Base-by-base conservation (phyloP, 2,888 invertebrate genomes). In the Cheilosia soror region DNA sequence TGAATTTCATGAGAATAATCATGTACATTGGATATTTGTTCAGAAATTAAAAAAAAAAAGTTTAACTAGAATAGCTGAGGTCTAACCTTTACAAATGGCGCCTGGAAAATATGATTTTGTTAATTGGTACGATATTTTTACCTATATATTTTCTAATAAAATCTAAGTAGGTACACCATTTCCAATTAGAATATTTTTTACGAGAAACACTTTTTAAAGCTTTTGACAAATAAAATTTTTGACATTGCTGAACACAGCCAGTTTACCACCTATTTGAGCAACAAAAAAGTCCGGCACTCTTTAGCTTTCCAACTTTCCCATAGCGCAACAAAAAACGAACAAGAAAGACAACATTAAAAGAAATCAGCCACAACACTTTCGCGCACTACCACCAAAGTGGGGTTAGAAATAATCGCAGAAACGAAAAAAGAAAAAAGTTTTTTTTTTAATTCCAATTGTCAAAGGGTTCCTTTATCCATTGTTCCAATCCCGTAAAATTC, bases 381-480 rank as follows among this genome's bases (percentile, higher is more conserved):
- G 75, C 84, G 84, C 84, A 84, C 80, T 84, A 80, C 75, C 80
- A 80, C 84, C 49, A 80, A 80, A 80, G 84, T 84, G 84, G 80
- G 84, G 80, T 84, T 84, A 84, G 84, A 84, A 84, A 80, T 71
- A 79, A 84, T 84, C 65, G 75, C 75, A 69, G 25, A 62, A 63
- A 62, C 51, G 44, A 53, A 29, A 78, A 62, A 77, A 57, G 63
- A 40, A 55, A 51, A 47, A 51, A 62, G 37, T 42, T 37, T 72
- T 42, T 42, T 42, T 63, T 72, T 72, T 47, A 49, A 81, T 85
- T 85, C 76, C 85, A 68, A 81, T 81, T 85, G 85, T 85, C 85
- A 85, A 72, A 85, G 81, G 69, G 85, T 85, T 85, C 85, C 85
- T 80, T 71, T 72, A 81, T 85, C 85, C 85, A 85, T 85, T 85